phyloP scores from a whole-genome alignment of 2,888 invertebrate species.

The Andrena flavipes region DNA sequence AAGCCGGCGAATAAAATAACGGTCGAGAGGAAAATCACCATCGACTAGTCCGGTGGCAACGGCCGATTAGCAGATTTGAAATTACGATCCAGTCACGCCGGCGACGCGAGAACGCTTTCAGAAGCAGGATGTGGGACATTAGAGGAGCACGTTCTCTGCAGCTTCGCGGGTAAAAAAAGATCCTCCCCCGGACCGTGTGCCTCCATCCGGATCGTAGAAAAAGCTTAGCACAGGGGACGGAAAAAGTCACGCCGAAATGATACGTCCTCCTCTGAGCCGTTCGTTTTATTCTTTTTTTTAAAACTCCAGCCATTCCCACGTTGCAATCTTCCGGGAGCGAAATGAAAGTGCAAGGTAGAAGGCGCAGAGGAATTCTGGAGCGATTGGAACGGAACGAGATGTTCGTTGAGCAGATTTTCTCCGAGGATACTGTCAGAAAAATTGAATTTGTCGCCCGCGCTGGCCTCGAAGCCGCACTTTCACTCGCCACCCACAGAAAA shows the following conservation, averaged over 20 bases:
- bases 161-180: constrained; percentile 60
- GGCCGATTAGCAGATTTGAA: constrained; percentile 25
- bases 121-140: constrained; percentile 51
- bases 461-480: constrained; percentile 65
- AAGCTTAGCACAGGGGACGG: constrained; percentile 9
- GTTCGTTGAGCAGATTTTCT: constrained; percentile 14
- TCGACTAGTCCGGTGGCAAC: not conserved
- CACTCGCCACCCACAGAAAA: constrained; percentile 69
- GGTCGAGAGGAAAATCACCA: constrained; percentile 25
- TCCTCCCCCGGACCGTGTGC: constrained; percentile 54
- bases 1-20: constrained; percentile 23
- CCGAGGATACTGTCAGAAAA: constrained; percentile 34
- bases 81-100: constrained; percentile 11
- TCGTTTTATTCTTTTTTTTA: not conserved
- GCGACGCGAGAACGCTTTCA: constrained; percentile 30
- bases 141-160: constrained; percentile 25
- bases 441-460: constrained; percentile 52
- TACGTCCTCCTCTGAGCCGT: not conserved
- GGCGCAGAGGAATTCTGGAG: not conserved
- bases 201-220: constrained; percentile 36
- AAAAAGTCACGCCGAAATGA: constrained; percentile 11
- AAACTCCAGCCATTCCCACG: not conserved
- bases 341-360: not conserved
- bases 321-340: not conserved
- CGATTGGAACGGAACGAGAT: not conserved